Evolutionary conservation across 2,888 invertebrate species (phyloP).

Genomic region (Morpho helenor): DNA sequence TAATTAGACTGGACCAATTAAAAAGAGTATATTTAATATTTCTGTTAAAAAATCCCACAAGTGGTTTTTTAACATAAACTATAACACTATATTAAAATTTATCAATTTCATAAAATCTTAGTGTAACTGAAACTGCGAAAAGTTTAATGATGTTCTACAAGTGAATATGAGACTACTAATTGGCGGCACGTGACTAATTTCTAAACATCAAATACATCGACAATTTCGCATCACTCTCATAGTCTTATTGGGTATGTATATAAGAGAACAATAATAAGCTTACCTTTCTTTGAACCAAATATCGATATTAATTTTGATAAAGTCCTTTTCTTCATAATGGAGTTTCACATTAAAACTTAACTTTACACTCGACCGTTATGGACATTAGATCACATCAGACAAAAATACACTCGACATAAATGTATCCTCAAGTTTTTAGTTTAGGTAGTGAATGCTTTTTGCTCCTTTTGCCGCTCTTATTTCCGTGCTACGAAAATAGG

Average conservation of each 20-base stretch:
- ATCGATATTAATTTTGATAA: slow-evolving; percentile 69
- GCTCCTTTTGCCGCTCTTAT: slow-evolving; percentile 78
- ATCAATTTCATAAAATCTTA: too few species aligned
- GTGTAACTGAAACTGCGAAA: neutral
- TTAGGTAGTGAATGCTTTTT: slow-evolving; percentile 70
- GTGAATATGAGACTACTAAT: slow-evolving; percentile 9
- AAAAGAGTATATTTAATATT: too few species aligned
- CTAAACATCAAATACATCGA: slow-evolving; percentile 14
- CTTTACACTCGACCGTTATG: slow-evolving; percentile 48
- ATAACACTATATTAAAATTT: too few species aligned
- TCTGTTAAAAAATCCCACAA: too few species aligned
- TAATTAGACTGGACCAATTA: too few species aligned
- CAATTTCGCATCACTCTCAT: slow-evolving; percentile 7
- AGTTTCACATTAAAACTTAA: slow-evolving; percentile 34
- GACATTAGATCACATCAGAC: slow-evolving; percentile 64
- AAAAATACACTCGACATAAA: slow-evolving; percentile 66
- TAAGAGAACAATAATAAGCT: slow-evolving; percentile 21
- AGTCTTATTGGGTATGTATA: slow-evolving; percentile 4
- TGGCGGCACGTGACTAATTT: slow-evolving; percentile 21
- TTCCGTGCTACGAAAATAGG: slow-evolving; percentile 79
- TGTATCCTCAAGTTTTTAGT: slow-evolving; percentile 71
- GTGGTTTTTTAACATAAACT: too few species aligned
- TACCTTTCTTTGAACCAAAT: slow-evolving; percentile 71
- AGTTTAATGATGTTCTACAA: slow-evolving; percentile 10
- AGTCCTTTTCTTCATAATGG: slow-evolving; percentile 70